phyloP scores from a whole-genome alignment of 2,888 invertebrate species.

The Thymelicus lineola region DNA sequence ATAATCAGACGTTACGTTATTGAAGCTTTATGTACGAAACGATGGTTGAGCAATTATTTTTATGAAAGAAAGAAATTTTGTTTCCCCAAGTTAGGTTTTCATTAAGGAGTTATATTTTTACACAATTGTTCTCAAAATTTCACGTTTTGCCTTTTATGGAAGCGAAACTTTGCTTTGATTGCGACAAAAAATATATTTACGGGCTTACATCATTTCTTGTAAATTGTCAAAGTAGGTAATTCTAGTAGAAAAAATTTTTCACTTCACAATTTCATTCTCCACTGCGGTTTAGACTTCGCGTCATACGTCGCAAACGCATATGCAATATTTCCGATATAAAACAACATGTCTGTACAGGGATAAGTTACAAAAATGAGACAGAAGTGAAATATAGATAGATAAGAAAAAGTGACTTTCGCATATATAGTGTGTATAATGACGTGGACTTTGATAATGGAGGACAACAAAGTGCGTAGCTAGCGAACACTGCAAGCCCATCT shows the following conservation, averaged over 20 bases:
- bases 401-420: constrained; percentile 4
- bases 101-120: not conserved
- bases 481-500: constrained; percentile 57
- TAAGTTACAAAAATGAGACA: not conserved
- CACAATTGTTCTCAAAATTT: too few relatives aligned
- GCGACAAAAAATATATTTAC: too few relatives aligned
- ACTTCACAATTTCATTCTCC: not conserved
- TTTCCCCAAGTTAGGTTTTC: not conserved
- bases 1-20: not conserved
- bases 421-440: constrained; percentile 13
- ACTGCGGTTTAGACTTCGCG: not conserved
- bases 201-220: too few relatives aligned
- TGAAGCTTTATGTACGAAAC: too few relatives aligned
- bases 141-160: not conserved
- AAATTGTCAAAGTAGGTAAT: not conserved
- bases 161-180: not conserved
- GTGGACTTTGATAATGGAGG: constrained; percentile 54
- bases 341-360: constrained; percentile 6
- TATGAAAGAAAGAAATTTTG: not conserved
- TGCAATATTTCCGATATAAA: constrained; percentile 3
- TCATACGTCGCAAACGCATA: constrained; percentile 53
- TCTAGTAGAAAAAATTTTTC: not conserved
- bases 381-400: not conserved
- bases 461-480: constrained; percentile 57
- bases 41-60: not conserved